Evolutionary conservation across 2,888 invertebrate genomes (phyloP).

Genomic region (Drosophila rellima): DNA sequence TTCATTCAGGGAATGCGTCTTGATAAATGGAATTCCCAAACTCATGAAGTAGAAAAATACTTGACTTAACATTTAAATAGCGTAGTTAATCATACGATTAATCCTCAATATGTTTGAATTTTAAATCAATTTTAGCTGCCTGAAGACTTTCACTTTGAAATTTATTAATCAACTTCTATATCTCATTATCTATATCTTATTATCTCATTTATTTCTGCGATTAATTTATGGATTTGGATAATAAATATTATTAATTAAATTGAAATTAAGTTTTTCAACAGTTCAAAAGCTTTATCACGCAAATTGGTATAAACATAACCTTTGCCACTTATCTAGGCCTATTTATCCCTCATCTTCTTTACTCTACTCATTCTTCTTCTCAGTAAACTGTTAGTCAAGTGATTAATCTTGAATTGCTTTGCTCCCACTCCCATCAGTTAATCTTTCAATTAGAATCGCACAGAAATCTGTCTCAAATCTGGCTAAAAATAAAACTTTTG

Average conservation of each 20-base stretch:
- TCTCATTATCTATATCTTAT: neutral
- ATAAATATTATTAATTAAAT: too few species aligned
- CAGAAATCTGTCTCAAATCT: constrained; percentile 10
- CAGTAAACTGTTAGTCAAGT: constrained; percentile 20
- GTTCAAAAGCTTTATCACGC: too few species aligned
- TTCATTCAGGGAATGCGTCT: neutral
- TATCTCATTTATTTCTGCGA: neutral
- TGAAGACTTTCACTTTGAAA: constrained; percentile 7
- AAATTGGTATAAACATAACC: too few species aligned
- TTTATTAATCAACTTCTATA: neutral
- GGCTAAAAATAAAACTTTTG: constrained; percentile 33
- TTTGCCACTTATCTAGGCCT: neutral
- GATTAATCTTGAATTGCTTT: constrained; percentile 32
- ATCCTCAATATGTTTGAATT: constrained; percentile 8
- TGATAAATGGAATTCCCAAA: constrained; percentile 16
- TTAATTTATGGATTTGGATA: neutral
- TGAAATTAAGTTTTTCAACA: too few species aligned
- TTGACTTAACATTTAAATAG: constrained; percentile 3
- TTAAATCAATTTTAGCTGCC: neutral
- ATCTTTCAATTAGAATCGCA: constrained; percentile 47
- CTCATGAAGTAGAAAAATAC: neutral
- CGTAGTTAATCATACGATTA: constrained; percentile 13
- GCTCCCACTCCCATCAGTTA: constrained; percentile 4
- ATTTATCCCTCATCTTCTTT: neutral
- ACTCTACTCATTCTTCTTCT: neutral